Evolutionary conservation across 2,797 vertebrate genomes (phyloP).

Genomic region (Mus spretus): DNA sequence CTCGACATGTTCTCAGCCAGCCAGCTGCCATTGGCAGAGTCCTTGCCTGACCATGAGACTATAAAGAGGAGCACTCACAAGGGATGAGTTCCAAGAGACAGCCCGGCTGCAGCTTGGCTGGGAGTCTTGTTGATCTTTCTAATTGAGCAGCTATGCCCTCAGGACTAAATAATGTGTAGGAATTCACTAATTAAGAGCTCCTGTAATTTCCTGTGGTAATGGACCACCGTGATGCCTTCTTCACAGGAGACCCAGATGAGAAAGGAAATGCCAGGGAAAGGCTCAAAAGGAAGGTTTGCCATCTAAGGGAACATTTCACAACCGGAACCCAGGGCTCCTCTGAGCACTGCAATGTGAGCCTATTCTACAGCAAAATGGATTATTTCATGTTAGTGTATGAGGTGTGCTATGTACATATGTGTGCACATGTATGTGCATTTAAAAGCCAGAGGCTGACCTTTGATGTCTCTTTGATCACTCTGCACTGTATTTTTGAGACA

Average conservation of each 20-base stretch:
- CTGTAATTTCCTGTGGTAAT: conserved; percentile 73
- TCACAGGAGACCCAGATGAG: conserved; percentile 15
- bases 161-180: conserved; percentile 64
- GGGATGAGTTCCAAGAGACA: conserved; percentile 30
- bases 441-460: neutral
- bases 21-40: neutral
- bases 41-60: neutral
- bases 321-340: conserved; percentile 7
- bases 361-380: neutral
- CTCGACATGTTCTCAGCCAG: neutral
- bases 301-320: conserved; percentile 12
- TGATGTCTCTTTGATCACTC: neutral
- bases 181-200: conserved; percentile 79
- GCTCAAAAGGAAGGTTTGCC: neutral
- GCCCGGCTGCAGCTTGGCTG: conserved; percentile 54
- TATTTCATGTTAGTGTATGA: neutral
- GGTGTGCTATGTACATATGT: neutral
- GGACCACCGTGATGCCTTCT: conserved; percentile 63
- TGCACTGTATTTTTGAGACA: neutral
- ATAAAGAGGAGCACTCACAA: neutral
- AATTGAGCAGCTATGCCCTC: conserved; percentile 61
- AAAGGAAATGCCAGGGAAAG: conserved; percentile 45
- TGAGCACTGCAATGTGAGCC: neutral
- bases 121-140: conserved; percentile 60
- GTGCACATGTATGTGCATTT: neutral